Evolutionary conservation across 2,888 invertebrate genomes (phyloP), one percentile per base, ranked within the genome.

Genomic region (Pyrrhia umbra): DNA sequence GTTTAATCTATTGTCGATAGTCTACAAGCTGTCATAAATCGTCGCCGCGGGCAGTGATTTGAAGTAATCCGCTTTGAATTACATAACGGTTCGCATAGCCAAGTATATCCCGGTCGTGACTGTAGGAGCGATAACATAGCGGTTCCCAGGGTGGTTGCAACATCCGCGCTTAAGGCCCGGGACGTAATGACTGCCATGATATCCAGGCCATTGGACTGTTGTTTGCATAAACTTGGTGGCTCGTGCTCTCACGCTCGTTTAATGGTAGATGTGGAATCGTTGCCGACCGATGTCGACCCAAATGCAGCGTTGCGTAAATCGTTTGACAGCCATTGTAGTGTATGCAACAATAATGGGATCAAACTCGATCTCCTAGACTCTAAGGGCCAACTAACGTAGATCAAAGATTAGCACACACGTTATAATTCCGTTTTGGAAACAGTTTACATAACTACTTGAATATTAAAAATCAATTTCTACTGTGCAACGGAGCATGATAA

Each of bases 101-200:
- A 68, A 77, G 68, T 80, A 76, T 70, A 70, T 86, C 89, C 91
- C 84, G 72, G 82, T 93, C 94, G 94, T 94, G 94, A 94, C 92
- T 91, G 80, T 75, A 85, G 71, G 65, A 65, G 56, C 64, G 87
- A 86, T 88, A 88, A 80, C 81, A 58, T 63, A 51, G 74, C 68
- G 75, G 85, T 89, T 91, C 90, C 89, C 90, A 91, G 88, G 88
- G 82, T 74, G 75, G 72, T 93, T 93, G 88, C 90, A 88, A 90
- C 91, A 93, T 67, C 79, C 71, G 67, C 68, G 68, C 65, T 75
- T 77, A 76, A 74, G 74, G 68, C 75, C 69, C 73, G 75, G 87
- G 87, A 88, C 86, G 81, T 92, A 92, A 93, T 92, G 88, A 88
- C 88, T 83, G 86, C 84, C 87, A 87, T 88, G 79, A 74, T 78